Evolutionary conservation across 92 coral and sea anemone species (phyloP).

Genomic region (Epizoanthus illoricatus): DNA sequence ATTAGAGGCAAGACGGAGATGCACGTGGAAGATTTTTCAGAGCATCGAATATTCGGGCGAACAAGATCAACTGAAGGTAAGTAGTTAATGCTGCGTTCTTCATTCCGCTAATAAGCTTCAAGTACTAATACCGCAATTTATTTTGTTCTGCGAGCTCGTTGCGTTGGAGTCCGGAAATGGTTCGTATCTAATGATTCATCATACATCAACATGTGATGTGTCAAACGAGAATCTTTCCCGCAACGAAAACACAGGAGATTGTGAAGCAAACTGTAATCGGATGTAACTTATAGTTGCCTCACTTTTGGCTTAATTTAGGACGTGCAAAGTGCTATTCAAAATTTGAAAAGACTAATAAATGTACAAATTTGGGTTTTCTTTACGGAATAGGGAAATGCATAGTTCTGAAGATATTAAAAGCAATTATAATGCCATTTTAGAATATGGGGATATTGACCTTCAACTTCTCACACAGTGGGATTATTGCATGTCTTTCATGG

Average conservation of each 20-base stretch:
- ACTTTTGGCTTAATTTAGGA: too few relatives aligned
- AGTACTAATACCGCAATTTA: neutral
- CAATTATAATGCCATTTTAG: too few relatives aligned
- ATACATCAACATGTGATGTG: neutral
- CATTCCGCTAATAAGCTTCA: neutral
- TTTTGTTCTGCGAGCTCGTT: neutral
- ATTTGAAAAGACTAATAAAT: too few relatives aligned
- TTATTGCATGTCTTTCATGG: too few relatives aligned
- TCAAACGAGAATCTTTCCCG: slow-evolving; percentile 6
- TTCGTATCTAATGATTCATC: neutral
- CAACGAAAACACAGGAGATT: neutral
- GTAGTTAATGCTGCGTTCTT: neutral
- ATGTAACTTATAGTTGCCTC: too few relatives aligned
- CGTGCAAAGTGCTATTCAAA: too few relatives aligned
- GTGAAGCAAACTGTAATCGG: too few relatives aligned
- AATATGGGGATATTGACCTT: too few relatives aligned
- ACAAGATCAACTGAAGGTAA: slow-evolving; percentile 96
- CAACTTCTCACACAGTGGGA: too few relatives aligned
- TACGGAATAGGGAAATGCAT: too few relatives aligned
- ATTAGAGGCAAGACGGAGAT: slow-evolving; percentile 90
- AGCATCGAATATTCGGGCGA: slow-evolving; percentile 94
- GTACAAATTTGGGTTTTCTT: too few relatives aligned
- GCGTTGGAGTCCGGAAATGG: slow-evolving; percentile 22
- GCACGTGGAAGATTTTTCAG: slow-evolving; percentile 99
- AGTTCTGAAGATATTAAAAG: too few relatives aligned